Evolutionary conservation across 2,113 vertebrate species (phyloP).

Genomic region (Laticauda colubrina): DNA sequence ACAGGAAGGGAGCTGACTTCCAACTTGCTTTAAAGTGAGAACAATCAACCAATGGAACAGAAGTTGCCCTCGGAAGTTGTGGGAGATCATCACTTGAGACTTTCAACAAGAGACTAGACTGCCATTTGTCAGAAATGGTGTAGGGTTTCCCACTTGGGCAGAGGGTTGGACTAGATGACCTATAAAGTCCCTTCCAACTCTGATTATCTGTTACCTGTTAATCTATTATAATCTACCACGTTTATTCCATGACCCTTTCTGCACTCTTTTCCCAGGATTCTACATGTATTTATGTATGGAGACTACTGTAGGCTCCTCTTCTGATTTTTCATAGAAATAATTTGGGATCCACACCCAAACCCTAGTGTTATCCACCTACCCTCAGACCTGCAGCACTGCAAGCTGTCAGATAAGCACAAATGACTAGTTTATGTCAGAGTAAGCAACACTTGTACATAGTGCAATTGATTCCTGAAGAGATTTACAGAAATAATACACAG

Average conservation of each 20-base stretch:
- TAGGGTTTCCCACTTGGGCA: too few species aligned
- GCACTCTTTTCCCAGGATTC: neutral
- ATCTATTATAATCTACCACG: neutral
- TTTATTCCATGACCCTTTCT: neutral
- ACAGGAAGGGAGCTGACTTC: neutral
- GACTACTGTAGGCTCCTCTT: neutral
- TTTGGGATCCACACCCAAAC: neutral
- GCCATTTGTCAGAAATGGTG: too few species aligned
- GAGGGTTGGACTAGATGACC: too few species aligned
- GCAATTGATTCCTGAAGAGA: neutral
- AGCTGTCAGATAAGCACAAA: neutral
- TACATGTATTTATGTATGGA: neutral
- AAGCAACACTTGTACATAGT: neutral
- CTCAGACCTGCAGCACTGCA: neutral
- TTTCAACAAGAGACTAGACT: too few species aligned
- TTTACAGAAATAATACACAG: neutral
- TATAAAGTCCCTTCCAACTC: too few species aligned
- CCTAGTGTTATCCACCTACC: neutral
- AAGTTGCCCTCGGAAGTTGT: too few species aligned
- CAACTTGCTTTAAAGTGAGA: neutral
- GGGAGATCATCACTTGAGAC: too few species aligned
- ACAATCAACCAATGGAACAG: too few species aligned
- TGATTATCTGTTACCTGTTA: too few species aligned
- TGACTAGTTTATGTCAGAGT: neutral
- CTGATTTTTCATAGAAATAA: neutral